Evolutionary conservation across 2,113 vertebrate species (phyloP).

Genomic region (Tyrannus savana): DNA sequence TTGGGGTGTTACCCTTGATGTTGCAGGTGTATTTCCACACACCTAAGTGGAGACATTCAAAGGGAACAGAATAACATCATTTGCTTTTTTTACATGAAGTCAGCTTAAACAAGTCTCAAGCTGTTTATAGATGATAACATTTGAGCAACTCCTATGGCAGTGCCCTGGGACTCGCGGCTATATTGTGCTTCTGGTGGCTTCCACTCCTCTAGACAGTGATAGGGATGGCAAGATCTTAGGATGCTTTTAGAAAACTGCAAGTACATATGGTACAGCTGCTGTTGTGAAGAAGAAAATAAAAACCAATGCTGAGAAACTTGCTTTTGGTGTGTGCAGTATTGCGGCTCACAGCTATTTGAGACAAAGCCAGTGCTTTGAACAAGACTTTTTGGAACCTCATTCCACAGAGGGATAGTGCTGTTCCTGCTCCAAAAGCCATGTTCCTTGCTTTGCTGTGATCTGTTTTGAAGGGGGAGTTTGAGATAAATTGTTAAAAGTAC

Average conservation of each 20-base stretch:
- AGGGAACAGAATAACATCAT: background rate
- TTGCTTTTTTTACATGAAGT: background rate
- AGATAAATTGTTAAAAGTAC: background rate
- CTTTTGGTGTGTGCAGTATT: slow-evolving; percentile 2
- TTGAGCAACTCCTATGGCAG: background rate
- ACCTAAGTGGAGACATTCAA: background rate
- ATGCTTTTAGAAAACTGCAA: background rate
- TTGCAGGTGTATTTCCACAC: background rate
- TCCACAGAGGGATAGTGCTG: background rate
- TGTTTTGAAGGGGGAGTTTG: background rate
- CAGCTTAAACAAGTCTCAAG: background rate
- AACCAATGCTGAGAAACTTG: background rate
- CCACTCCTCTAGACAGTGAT: background rate
- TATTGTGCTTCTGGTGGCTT: background rate
- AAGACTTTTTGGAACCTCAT: background rate
- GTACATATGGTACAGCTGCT: background rate
- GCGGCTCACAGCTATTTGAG: background rate
- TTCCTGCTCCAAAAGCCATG: background rate
- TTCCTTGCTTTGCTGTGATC: background rate
- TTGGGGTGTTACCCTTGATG: background rate
- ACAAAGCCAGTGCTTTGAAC: background rate
- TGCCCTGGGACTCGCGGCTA: background rate
- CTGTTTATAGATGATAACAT: background rate
- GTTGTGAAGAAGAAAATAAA: background rate
- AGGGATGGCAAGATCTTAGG: background rate